phyloP scores from a whole-genome alignment of 2,113 vertebrate species.

The Argyrosomus japonicus region DNA sequence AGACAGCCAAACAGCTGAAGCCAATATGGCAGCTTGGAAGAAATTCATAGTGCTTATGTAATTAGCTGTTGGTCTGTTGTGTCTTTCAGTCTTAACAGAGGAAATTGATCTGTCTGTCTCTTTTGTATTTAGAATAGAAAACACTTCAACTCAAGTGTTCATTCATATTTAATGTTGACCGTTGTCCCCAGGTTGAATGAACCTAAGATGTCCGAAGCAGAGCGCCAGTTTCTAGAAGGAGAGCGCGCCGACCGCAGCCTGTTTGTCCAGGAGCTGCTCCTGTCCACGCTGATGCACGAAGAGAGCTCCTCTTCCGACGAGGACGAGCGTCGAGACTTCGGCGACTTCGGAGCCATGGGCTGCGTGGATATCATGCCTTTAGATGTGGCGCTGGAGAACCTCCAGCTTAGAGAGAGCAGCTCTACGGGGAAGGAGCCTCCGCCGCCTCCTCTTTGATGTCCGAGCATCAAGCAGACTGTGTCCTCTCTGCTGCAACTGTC shows the following conservation, averaged over 20 bases:
- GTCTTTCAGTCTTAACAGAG: not conserved
- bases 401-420: conserved; percentile 95
- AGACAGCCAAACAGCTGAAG: no score
- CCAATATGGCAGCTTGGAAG: no score
- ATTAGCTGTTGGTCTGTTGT: not conserved
- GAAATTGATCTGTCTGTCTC: not conserved
- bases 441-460: conserved; percentile 99
- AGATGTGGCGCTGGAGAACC: conserved; percentile 99
- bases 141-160: no score
- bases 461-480: conserved; percentile 95
- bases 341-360: conserved; percentile 99
- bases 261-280: conserved; percentile 97
- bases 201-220: conserved; percentile 95
- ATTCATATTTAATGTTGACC: not conserved
- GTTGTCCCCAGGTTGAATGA: conserved; percentile 89
- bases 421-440: conserved; percentile 98
- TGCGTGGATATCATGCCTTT: conserved; percentile 99
- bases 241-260: conserved; percentile 97
- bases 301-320: conserved; percentile 99
- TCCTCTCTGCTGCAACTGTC: conserved; percentile 99
- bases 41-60: no score
- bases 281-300: conserved; percentile 96
- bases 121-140: not conserved
- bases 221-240: conserved; percentile 94
- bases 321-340: conserved; percentile 96